Conservation (phyloP, 2,888 invertebrate genomes). For the Timandra comae region DNA sequence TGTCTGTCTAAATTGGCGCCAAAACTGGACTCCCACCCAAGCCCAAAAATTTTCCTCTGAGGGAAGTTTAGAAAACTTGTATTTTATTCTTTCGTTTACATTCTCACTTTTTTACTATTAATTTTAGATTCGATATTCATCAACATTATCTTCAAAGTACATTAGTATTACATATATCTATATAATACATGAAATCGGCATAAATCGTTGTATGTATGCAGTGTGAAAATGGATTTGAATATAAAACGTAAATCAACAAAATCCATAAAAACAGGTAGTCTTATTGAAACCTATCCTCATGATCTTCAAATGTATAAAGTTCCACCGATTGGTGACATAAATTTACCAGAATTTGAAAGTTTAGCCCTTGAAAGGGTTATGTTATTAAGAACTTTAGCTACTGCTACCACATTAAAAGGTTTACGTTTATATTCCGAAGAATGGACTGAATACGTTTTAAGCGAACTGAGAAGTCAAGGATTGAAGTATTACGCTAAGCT, state of each 20-base stretch:
- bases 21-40: no score
- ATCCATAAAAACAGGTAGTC: constrained; percentile 48
- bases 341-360: constrained; percentile 90
- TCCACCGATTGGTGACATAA: constrained; percentile 84
- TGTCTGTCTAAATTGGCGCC: no score
- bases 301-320: constrained; percentile 87
- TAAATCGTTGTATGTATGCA: no score
- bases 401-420: constrained; percentile 80
- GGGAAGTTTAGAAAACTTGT: no score
- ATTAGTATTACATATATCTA: no score
- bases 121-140: not conserved
- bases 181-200: no score
- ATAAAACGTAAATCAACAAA: constrained; percentile 62
- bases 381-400: constrained; percentile 85
- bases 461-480: constrained; percentile 81
- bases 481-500: constrained; percentile 80
- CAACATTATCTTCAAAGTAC: not conserved
- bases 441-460: constrained; percentile 79
- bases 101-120: no score
- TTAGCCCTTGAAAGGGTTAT: constrained; percentile 89
- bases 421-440: constrained; percentile 80
- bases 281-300: constrained; percentile 80
- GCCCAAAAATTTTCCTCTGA: no score
- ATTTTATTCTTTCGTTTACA: no score
- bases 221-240: constrained; percentile 63